phyloP scores from a whole-genome alignment of 2,888 invertebrate species.

The Ariolimax columbianus region DNA sequence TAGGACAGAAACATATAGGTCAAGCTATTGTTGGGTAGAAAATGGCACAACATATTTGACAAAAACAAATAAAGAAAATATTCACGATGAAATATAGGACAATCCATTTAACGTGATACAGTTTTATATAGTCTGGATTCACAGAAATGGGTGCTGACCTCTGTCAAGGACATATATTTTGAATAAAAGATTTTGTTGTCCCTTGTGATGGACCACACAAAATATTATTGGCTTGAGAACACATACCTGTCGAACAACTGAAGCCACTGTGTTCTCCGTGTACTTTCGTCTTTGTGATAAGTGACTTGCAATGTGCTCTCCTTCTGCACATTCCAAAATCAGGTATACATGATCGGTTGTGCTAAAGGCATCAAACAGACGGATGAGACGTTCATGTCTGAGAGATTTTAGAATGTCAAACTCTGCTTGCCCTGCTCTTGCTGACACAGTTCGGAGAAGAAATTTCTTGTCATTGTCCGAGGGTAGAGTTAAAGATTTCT shows the following conservation, averaged over 20 bases:
- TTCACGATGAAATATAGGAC: too few relatives aligned
- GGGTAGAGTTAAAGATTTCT: slow-evolving; percentile 38
- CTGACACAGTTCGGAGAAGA: slow-evolving; percentile 30
- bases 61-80: too few relatives aligned
- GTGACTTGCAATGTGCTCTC: slow-evolving; percentile 93
- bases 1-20: too few relatives aligned
- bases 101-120: too few relatives aligned
- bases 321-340: slow-evolving; percentile 83
- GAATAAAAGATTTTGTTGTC: too few relatives aligned
- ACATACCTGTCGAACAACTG: slow-evolving; percentile 84
- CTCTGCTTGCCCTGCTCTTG: slow-evolving; percentile 85
- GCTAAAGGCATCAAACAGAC: slow-evolving; percentile 80
- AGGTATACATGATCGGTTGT: slow-evolving; percentile 76
- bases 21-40: too few relatives aligned
- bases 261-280: slow-evolving; percentile 93
- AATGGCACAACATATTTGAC: too few relatives aligned
- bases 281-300: slow-evolving; percentile 93
- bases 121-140: too few relatives aligned
- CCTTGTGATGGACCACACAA: too few relatives aligned
- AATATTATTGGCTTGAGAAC: too few relatives aligned
- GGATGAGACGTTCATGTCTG: slow-evolving; percentile 91
- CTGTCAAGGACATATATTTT: too few relatives aligned
- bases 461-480: slow-evolving; percentile 45
- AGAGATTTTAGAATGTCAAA: slow-evolving; percentile 87
- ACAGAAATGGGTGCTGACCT: too few relatives aligned